Base-by-base conservation (phyloP, 2,113 vertebrate species). In the Tachysurus vachellii region DNA sequence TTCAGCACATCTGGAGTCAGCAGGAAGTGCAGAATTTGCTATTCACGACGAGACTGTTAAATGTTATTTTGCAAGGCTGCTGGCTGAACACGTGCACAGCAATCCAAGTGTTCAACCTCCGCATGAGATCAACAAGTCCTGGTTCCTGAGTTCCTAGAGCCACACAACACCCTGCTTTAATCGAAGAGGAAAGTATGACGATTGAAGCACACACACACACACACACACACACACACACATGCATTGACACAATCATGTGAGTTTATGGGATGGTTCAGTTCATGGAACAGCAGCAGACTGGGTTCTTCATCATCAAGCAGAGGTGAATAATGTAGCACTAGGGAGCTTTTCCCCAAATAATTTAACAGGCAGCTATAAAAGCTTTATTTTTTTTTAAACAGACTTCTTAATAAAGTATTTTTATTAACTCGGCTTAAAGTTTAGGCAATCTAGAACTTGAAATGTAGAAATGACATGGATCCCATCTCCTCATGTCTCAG, bases 251-350 rank as follows among this genome's bases (percentile, higher is more conserved):
- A 42, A 68, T 85, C 12, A 59, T 82, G 64, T 26, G 56, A 59
- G 79, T 86, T 68, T 26, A 44, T 85, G 85, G 85, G 89, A 91
- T 76, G 89, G 91, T 88, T 85, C 82, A 53, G 73, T 87, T 61
- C 26, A 94, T 94, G 92, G 93, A 94, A 92, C 91, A 92, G 90
- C 93, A 94, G 92, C 91, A 92, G 92, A 92, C 89, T 89, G 70
- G 88, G 93, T 91, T 91, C 90, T 91, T 94, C 93, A 94, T 94
- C 93, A 94, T 94, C 93, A 93, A 81, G 89, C 91, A 85, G 82
- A 85, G 59, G 93, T 95, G 91, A 95, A 95, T 95, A 93, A 95
- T 95, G 95, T 91, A 95, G 88, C 88, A 92, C 93, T 91, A 92
- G 83, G 82, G 64, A 93, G 83, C 92, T 91, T 91, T 89, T 91